Conservation (phyloP, 2,113 vertebrate species). For the Phyllopteryx taeniolatus region DNA sequence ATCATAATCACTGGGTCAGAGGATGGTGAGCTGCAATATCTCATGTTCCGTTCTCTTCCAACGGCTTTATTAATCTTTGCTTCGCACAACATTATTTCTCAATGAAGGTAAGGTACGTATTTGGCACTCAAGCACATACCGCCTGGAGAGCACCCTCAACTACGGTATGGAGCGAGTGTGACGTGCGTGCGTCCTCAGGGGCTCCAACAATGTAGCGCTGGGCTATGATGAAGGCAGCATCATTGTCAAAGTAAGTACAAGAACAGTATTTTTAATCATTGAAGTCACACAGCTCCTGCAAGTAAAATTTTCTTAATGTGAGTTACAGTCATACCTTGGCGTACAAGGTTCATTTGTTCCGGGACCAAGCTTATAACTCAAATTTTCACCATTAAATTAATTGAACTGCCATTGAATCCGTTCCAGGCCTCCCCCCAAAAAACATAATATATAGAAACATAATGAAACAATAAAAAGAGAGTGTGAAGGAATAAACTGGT, state of each 20-base stretch:
- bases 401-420: no score
- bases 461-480: no score
- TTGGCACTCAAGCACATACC: slow-evolving; percentile 97
- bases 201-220: slow-evolving; percentile 96
- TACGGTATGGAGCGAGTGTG: slow-evolving; percentile 98
- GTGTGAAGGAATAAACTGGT: no score
- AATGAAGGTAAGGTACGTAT: slow-evolving; percentile 90
- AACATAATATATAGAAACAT: no score
- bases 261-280: no score
- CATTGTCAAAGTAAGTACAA: slow-evolving; percentile 87
- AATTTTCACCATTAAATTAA: background rate
- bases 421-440: background rate
- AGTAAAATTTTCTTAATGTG: background rate
- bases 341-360: no score
- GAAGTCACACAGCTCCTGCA: no score
- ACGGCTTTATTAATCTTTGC: background rate
- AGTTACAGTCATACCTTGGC: no score
- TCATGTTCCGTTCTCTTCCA: background rate
- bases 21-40: no score
- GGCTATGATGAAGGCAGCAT: no score
- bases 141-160: slow-evolving; percentile 94
- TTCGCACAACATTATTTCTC: background rate
- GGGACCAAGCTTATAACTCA: no score
- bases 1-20: no score
- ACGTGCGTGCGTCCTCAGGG: slow-evolving; percentile 92